Evolutionary conservation across 1,140 invertebrate genomes (phyloP), one percentile per base, ranked within the genome.

Genomic region (Zaprionus tsacasi): DNA sequence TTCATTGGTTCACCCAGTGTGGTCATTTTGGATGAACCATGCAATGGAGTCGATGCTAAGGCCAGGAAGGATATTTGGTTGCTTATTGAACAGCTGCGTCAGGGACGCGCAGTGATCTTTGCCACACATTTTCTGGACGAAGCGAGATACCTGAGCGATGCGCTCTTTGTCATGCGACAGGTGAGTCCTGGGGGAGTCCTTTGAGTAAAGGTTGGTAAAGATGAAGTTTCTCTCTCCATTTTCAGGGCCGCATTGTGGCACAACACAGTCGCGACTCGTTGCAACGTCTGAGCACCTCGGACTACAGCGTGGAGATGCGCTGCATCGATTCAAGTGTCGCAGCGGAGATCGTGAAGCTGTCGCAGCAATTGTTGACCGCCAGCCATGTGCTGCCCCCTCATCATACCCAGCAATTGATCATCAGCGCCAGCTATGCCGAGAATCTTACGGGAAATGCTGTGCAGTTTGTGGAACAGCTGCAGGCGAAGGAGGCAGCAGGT

Each of bases 11-110:
- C 91, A 15, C 92, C 92, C 0, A 95, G 95, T 48, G 93, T 98
- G 1, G 95, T 98, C 8, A 96, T 98, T 70, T 93, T 99, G 65
- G 98, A 97, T 89, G 96, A 97, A 76, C 96, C 96, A 3, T 96
- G 96, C 7, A 95, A 95, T 56, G 96, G 96, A 1, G 96, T 97
- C 12, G 96, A 98, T 91, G 96, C 96, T 0, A 95, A 96, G 12
- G 95, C 96, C 0, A 75, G 93, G 8, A 94, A 96, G 65, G 95
- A 95, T 55, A 95, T 97, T 43, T 97, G 96, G 96, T 94, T 95
- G 45, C 93, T 97, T 58, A 95, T 97, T 70, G 93, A 95, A 74
- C 93, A 94, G 45, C 93, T 96, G 74, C 94, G 95, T 27, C 93
- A 94, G 35, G 94, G 95, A 59, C 93, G 95, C 5, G 95, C 96